Evolutionary conservation across 2,888 invertebrate species (phyloP).

Genomic region (Limnephilus rhombicus): DNA sequence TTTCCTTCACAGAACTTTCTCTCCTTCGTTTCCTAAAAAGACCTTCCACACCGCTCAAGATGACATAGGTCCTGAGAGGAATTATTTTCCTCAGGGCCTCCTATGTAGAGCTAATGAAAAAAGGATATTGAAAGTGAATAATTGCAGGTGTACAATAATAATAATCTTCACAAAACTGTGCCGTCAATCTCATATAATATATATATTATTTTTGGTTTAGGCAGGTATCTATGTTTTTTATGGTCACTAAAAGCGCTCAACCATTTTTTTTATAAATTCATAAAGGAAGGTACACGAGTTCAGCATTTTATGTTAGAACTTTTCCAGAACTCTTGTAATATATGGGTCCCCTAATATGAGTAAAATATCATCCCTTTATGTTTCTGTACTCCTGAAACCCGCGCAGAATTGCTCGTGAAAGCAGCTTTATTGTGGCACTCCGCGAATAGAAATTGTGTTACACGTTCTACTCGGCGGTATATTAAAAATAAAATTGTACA

Average conservation of each 20-base stretch:
- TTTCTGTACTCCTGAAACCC: neutral
- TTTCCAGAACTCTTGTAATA: neutral
- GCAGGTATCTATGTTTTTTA: neutral
- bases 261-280: neutral
- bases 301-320: neutral
- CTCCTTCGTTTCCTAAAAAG: too few species aligned
- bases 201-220: too few species aligned
- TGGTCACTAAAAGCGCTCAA: neutral
- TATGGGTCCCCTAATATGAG: neutral
- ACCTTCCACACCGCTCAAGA: too few species aligned
- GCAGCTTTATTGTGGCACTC: neutral
- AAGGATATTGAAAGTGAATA: too few species aligned
- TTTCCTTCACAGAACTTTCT: too few species aligned
- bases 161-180: too few species aligned
- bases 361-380: neutral
- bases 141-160: too few species aligned
- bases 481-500: neutral
- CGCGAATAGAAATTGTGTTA: neutral
- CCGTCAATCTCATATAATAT: too few species aligned
- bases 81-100: too few species aligned
- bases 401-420: neutral
- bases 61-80: too few species aligned
- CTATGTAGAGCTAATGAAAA: too few species aligned
- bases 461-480: neutral
- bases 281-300: neutral